Percentiles rank a stretch among this genome's conserved stretches.
Evolutionary conservation across 2,888 invertebrate species (phyloP).

Genomic region (Anthrax anthrax): DNA sequence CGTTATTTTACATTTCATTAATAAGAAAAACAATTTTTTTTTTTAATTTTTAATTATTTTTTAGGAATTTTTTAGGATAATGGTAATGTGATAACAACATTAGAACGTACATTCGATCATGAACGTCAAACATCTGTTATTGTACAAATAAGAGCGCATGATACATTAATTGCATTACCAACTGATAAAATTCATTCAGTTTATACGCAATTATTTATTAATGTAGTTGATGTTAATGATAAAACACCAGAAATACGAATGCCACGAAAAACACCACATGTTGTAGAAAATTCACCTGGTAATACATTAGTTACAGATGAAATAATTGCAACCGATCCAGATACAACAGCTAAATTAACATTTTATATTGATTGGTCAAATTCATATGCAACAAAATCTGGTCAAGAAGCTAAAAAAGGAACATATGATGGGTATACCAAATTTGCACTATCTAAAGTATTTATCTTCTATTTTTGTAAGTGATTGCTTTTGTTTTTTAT

Average conservation of each 20-base stretch:
- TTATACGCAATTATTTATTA: slow-evolving; percentile 43
- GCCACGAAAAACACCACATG: slow-evolving; percentile 36
- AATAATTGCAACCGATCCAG: slow-evolving; percentile 43
- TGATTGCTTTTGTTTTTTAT: not conserved
- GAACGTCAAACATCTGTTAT: slow-evolving; percentile 43
- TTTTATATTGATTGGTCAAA: slow-evolving; percentile 45
- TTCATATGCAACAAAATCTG: slow-evolving; percentile 45
- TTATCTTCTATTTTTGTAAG: not conserved
- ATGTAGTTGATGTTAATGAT: slow-evolving; percentile 56
- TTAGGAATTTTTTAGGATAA: slow-evolving; percentile 38
- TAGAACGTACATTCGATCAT: slow-evolving; percentile 44
- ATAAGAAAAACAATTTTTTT: not conserved
- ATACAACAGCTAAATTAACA: slow-evolving; percentile 40
- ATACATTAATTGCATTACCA: slow-evolving; percentile 33
- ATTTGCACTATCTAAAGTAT: no score
- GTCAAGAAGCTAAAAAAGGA: slow-evolving; percentile 18
- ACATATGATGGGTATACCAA: not conserved
- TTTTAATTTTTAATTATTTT: not conserved
- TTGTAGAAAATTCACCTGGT: slow-evolving; percentile 41
- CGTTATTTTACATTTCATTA: no score
- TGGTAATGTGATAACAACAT: slow-evolving; percentile 43
- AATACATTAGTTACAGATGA: slow-evolving; percentile 32
- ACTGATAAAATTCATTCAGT: slow-evolving; percentile 17
- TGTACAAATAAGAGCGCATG: slow-evolving; percentile 39
- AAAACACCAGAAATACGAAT: slow-evolving; percentile 49